Percentiles rank a stretch among this genome's conserved stretches.
Evolutionary conservation across 2,888 invertebrate species (phyloP).

Genomic region (Agrotis puta): DNA sequence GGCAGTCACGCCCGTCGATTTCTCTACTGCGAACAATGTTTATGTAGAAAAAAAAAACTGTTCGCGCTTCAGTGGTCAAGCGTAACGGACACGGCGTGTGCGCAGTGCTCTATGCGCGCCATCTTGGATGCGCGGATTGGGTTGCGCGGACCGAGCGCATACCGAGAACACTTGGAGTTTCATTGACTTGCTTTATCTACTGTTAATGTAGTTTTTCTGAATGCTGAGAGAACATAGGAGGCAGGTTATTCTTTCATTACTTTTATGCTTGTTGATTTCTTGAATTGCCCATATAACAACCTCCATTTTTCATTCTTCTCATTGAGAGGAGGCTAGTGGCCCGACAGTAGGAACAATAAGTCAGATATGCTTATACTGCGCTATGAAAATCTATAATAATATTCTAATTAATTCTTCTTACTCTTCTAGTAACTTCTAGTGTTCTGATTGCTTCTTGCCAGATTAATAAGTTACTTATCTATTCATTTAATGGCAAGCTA

Average conservation of each 20-base stretch:
- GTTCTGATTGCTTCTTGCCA: background rate
- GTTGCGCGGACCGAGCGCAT: slow-evolving; percentile 81
- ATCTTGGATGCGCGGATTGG: slow-evolving; percentile 88
- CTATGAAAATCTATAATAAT: too few species aligned
- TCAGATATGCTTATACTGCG: too few species aligned
- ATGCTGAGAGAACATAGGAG: background rate
- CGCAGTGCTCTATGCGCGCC: slow-evolving; percentile 86
- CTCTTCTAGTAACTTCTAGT: too few species aligned
- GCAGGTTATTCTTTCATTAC: background rate
- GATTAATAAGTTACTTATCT: background rate
- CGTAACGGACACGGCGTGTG: slow-evolving; percentile 88
- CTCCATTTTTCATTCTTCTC: too few species aligned
- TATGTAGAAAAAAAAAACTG: slow-evolving; percentile 88
- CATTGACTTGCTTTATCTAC: slow-evolving; percentile 65
- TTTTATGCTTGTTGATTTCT: too few species aligned
- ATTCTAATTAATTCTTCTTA: too few species aligned
- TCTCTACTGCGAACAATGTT: slow-evolving; percentile 90
- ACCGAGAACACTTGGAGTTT: slow-evolving; percentile 68
- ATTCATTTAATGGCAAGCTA: background rate
- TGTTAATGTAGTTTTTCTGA: slow-evolving; percentile 21
- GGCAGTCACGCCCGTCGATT: slow-evolving; percentile 89
- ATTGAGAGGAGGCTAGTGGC: too few species aligned
- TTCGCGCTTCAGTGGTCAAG: slow-evolving; percentile 84
- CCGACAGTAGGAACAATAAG: too few species aligned
- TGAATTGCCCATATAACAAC: too few species aligned